Evolutionary conservation across 1,140 invertebrate genomes (phyloP), one percentile per base, ranked within the genome.

Genomic region (Telenomus remus): DNA sequence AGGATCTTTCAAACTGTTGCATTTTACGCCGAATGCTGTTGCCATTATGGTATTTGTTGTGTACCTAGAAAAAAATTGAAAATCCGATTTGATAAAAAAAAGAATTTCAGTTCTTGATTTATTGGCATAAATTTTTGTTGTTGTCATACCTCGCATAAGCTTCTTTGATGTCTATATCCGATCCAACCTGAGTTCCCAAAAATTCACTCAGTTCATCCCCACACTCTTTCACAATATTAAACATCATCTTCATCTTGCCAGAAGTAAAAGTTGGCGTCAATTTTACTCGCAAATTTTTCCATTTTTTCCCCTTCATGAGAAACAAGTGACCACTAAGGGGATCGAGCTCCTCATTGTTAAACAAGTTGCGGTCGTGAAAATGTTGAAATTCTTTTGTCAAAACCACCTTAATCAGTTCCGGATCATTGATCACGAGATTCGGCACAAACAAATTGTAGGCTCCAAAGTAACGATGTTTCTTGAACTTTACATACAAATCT

Each of bases 231-330:
- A 91, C 80, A 0, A 89, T 79, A 2, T 76, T 70, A 13, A 90
- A 90, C 90, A 91, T 91, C 2, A 74, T 80, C 78, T 90, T 91
- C 27, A 92, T 80, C 83, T 91, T 91, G 2, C 86, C 89, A 3
- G 90, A 85, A 2, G 89, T 90, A 71, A 92, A 92, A 2, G 89
- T 87, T 0, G 90, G 90, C 0, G 87, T 86, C 8, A 92, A 57
- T 56, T 90, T 90, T 0, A 80, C 63, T 48, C 91, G 84, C 1
- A 92, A 56, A 39, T 80, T 83, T 46, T 85, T 88, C 91, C 91
- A 92, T 68, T 88, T 75, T 37, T 88, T 81, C n/a, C n/a, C n/a
- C n/a, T n/a, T n/a, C n/a, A n/a, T n/a, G n/a, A n/a, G n/a, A n/a
- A n/a, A n/a, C n/a, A n/a, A n/a, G n/a, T n/a, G n/a, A n/a, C n/a